Conservation (phyloP, 2,888 invertebrate genomes). For the Helobdella robusta region DNA sequence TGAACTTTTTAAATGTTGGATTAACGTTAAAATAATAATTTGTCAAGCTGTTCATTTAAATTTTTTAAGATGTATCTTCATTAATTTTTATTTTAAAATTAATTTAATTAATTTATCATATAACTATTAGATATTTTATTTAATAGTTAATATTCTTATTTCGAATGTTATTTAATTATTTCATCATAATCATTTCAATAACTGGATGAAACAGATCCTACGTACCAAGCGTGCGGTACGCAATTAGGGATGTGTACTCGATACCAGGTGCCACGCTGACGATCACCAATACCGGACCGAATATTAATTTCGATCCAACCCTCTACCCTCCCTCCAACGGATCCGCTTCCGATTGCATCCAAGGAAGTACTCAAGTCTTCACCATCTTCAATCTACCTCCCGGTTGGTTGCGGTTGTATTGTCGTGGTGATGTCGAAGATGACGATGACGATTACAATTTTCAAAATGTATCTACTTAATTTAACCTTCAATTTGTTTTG, state of each 20-base stretch:
- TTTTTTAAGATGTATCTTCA: no score
- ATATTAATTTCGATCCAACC: neutral
- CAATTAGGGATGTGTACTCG: slow-evolving; percentile 26
- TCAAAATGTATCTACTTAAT: neutral
- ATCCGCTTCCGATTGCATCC: neutral
- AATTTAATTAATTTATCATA: no score
- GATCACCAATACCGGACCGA: slow-evolving; percentile 14
- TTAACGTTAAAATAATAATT: no score
- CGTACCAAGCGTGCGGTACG: slow-evolving; percentile 32
- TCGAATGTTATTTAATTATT: no score
- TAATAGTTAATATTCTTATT: no score
- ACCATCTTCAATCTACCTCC: slow-evolving; percentile 11
- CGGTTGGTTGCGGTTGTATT: neutral
- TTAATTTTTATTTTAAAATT: no score
- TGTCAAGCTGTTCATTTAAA: no score
- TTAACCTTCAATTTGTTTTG: neutral
- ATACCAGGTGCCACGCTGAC: slow-evolving; percentile 27
- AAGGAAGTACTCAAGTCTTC: no score
- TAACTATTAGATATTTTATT: no score
- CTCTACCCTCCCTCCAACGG: slow-evolving; percentile 10
- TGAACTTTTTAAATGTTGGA: no score
- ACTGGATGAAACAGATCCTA: slow-evolving; percentile 29
- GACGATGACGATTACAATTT: neutral
- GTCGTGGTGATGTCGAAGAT: neutral
- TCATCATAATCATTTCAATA: no score